Conservation (phyloP, 1,140 invertebrate genomes). For the Rhopalosiphum padi region DNA sequence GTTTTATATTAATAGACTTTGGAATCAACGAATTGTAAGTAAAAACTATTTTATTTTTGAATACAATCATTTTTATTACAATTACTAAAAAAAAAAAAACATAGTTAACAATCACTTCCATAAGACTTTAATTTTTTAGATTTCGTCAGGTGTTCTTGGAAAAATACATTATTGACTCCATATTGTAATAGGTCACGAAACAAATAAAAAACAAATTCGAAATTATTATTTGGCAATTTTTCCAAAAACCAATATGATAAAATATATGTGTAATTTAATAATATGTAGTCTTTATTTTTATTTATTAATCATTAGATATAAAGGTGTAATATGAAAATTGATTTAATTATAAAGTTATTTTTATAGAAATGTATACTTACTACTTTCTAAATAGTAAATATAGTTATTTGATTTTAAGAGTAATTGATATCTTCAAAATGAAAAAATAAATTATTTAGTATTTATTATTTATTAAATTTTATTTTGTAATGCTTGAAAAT, state of each 20-base stretch:
- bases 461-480: background rate
- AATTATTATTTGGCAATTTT: no score
- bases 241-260: no score
- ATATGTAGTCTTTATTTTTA: no score
- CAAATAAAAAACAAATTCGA: no score
- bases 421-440: background rate
- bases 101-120: no score
- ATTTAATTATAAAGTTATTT: background rate
- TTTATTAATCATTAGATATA: background rate
- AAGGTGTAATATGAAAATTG: background rate
- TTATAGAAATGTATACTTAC: background rate
- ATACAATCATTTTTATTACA: no score
- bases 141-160: no score
- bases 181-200: no score
- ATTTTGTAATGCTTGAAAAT: background rate
- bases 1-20: background rate
- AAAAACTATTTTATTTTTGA: background rate
- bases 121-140: no score
- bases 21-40: background rate
- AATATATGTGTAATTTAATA: no score
- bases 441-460: background rate
- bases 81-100: no score
- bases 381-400: background rate
- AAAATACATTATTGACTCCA: background rate
- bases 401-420: background rate